phyloP scores from a whole-genome alignment of 2,797 vertebrate genomes.

The Lacerta bilineata region DNA sequence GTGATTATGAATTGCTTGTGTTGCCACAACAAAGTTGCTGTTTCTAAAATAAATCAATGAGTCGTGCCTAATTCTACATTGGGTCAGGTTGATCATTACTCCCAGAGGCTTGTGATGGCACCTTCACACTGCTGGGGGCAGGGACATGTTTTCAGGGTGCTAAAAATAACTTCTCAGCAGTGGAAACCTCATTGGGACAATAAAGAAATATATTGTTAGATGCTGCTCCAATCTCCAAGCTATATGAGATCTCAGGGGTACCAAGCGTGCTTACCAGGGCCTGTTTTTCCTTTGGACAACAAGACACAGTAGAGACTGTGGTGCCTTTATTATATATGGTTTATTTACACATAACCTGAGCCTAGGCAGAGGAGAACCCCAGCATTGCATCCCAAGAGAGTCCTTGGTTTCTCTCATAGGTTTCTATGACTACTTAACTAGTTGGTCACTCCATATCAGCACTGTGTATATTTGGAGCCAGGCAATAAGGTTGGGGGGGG shows the following conservation, averaged over 20 bases:
- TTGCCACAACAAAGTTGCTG: background rate
- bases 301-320: too few species aligned
- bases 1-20: background rate
- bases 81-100: background rate
- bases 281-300: too few species aligned
- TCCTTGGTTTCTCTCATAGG: too few species aligned
- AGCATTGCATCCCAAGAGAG: too few species aligned
- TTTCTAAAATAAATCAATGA: background rate
- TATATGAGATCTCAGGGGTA: too few species aligned
- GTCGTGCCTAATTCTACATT: background rate
- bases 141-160: too few species aligned
- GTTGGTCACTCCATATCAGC: background rate
- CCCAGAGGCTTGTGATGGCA: background rate
- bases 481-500: background rate
- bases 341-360: too few species aligned
- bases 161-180: background rate
- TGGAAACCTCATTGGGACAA: background rate
- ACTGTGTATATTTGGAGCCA: background rate
- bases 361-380: too few species aligned
- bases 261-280: too few species aligned
- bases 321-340: too few species aligned
- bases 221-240: too few species aligned
- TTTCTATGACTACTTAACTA: background rate
- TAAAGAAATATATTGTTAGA: too few species aligned
- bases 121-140: background rate